Evolutionary conservation across 2,797 vertebrate species (phyloP), one percentile per base, ranked within the genome.

Genomic region (Phataginus tricuspis): DNA sequence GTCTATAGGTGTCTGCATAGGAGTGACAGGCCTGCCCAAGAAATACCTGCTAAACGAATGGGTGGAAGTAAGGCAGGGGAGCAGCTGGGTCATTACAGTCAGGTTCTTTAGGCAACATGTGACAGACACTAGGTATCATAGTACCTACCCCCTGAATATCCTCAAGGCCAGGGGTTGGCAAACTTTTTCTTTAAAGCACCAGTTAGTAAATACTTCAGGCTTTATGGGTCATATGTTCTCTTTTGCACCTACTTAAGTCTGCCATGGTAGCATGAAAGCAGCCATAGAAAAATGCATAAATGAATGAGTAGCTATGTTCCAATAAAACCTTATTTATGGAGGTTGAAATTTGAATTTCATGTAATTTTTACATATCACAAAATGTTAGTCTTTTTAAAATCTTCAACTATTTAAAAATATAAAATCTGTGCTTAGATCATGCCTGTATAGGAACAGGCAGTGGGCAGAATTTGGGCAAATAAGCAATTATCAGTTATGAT

Each of bases 301-400:
- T 84, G 61, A 96, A 69, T 42, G 80, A 88, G 16, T 92, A 68
- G 53, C 18, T 93, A 1, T 82, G 34, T 94, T 96, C 23, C 59
- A 95, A 2, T 96, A 90, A 87, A 87, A 53, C 31, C 21, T 82
- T 95, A 71, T 75, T 79, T 95, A 53, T 90, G 39, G 85, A 86
- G 29, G 90, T 45, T 93, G 64, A 91, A 66, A 87, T 92, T 74
- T 87, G 71, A 82, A 90, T 94, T 91, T 80, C 57, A 69, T 78
- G 8, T 68, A 89, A 74, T 78, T 94, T 91, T 96, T 31, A 92
- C 14, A 29, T 90, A 39, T 87, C 57, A 91, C 49, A 95, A 86
- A 85, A 87, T 95, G 69, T 25, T 92, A 90, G 37, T 86, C 49
- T 88, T 64, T 39, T 87, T 2, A 49, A 42, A 87, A 90, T 57